phyloP scores from a whole-genome alignment of 1,140 invertebrate species.

The Palaemon carinicauda region DNA sequence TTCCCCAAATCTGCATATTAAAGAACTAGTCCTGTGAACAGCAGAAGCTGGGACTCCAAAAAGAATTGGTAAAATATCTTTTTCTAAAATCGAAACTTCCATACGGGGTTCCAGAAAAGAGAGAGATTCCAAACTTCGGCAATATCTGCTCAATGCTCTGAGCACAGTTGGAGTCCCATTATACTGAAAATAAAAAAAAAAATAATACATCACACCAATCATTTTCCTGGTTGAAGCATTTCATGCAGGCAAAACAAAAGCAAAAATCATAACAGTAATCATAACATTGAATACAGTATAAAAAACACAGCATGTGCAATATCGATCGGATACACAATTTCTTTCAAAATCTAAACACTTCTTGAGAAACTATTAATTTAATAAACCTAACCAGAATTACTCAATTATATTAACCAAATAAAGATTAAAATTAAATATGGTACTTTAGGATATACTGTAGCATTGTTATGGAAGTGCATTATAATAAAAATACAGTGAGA shows the following conservation, averaged over 20 bases:
- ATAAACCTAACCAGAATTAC: no score
- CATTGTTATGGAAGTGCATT: no score
- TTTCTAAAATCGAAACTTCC: not conserved
- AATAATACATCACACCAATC: not conserved
- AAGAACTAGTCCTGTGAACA: not conserved
- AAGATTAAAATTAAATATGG: no score
- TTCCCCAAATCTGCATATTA: not conserved
- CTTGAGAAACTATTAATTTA: no score
- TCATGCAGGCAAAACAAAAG: not conserved
- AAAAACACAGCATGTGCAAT: no score
- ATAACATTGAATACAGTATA: not conserved
- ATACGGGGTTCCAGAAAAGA: slow-evolving; percentile 21
- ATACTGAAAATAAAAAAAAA: slow-evolving; percentile 31
- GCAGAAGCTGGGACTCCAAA: slow-evolving; percentile 7
- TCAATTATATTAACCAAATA: no score
- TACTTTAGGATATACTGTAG: no score
- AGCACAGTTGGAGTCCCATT: slow-evolving; percentile 23
- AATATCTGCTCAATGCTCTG: slow-evolving; percentile 11
- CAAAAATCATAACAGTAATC: not conserved
- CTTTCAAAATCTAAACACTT: no score
- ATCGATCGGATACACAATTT: no score
- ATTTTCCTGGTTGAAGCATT: not conserved
- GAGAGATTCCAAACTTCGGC: slow-evolving; percentile 15
- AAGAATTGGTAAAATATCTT: slow-evolving; percentile 16
- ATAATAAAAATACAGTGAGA: no score